These are phyloP conservation scores for Ceratina calcarata DNA, from an alignment of 1,140 invertebrate species.

Conservation along the genomic window DNA sequence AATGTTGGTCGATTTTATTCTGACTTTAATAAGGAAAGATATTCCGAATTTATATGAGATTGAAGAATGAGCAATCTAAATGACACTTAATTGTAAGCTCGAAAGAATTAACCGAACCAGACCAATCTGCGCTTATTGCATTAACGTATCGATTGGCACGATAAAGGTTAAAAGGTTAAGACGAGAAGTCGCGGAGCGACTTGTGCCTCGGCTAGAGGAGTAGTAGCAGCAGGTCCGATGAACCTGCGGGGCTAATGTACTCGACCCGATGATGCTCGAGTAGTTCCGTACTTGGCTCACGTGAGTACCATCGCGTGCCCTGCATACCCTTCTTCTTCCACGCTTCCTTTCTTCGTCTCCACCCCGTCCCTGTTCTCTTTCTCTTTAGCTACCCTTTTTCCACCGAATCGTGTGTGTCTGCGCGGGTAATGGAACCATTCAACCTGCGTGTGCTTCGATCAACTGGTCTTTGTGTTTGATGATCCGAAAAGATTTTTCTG, in stretches of 20 bases:
- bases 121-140: slow-evolving; percentile 23
- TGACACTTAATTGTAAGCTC: no score
- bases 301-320: slow-evolving; percentile 78
- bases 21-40: no score
- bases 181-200: slow-evolving; percentile 10
- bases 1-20: no score
- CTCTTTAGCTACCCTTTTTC: slow-evolving; percentile 28
- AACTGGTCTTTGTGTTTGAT: slow-evolving; percentile 18
- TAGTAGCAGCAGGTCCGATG: slow-evolving; percentile 73
- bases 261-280: slow-evolving; percentile 59
- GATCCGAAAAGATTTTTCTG: neutral
- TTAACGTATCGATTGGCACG: slow-evolving; percentile 32
- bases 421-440: neutral
- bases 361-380: slow-evolving; percentile 25
- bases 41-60: no score
- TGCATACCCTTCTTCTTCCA: slow-evolving; percentile 71
- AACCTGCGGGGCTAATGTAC: slow-evolving; percentile 78
- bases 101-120: neutral
- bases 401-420: neutral
- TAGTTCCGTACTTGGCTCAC: slow-evolving; percentile 74
- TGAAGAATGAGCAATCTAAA: no score
- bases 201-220: slow-evolving; percentile 7
- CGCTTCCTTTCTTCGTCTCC: slow-evolving; percentile 31
- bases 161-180: slow-evolving; percentile 40
- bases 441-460: slow-evolving; percentile 17